Evolutionary conservation across 2,113 vertebrate species (phyloP), one percentile per base, ranked within the genome.

Genomic region (Cochlearius cochlearius): DNA sequence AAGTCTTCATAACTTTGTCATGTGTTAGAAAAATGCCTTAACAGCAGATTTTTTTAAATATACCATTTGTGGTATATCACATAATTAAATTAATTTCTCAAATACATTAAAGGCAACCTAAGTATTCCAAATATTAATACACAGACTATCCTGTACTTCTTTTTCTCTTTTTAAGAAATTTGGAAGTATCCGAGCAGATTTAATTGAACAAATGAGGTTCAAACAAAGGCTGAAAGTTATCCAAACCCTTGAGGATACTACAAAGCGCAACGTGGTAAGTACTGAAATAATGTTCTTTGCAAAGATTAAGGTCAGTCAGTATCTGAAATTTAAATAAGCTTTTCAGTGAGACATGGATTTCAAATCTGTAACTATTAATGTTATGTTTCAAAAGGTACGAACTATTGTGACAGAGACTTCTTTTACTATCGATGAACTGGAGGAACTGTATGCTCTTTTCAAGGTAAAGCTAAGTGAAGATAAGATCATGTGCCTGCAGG

Each of bases 191-290:
- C 98, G 99, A 64, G 99, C 99, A 10, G 99, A 99, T 80, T 98
- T 99, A 91, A 99, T 99, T 73, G 99, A 99, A 90, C 99, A 99
- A 95, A 99, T 99, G 99, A 98, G 99, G 68, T 99, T 99, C 98
- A 99, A 99, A 86, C 99, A 99, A 97, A 98, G 99, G 52, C 98
- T 99, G 95, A 98, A 99, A 85, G 99, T 99, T 78, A 99, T 99
- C 94, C 99, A 99, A 97, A 99, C 99, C 5, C 99, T 99, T 18
- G 99, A 99, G 92, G 99, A 99, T 59, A 99, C 99, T 5, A 99
- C 99, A 1, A 99, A 99, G 87, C 99, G 99, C 90, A 99, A 99
- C 3, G 99, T 99, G 98, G 99, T 99, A 88, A 98, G 98, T 67
- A 69, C 73, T 49, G 60, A 7, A 83, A 43, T 73, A 27, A 47